Evolutionary conservation across 1,140 invertebrate genomes (phyloP).

Genomic region (Drosophila ambigua): DNA sequence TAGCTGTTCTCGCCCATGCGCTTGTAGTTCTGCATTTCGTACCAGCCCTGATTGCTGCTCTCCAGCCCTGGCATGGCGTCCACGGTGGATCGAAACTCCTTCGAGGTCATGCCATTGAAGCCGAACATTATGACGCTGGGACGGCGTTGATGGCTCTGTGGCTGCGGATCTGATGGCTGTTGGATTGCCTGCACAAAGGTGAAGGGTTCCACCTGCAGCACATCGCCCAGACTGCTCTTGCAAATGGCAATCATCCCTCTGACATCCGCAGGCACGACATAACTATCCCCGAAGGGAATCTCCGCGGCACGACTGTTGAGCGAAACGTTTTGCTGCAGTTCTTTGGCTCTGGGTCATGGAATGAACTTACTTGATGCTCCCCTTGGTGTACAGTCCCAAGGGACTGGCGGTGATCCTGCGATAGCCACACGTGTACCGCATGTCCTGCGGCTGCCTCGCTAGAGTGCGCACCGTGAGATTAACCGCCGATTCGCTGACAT

Average conservation of each 20-base stretch:
- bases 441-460: not conserved
- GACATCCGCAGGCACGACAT: slow-evolving; percentile 25
- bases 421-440: not conserved
- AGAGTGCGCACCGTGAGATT: not conserved
- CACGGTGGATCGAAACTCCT: not conserved
- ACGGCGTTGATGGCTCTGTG: slow-evolving; percentile 3
- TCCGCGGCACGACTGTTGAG: not conserved
- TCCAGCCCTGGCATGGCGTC: not conserved
- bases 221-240: not conserved
- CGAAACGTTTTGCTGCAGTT: not conserved
- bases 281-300: slow-evolving; percentile 8
- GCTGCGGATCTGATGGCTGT: slow-evolving; percentile 12
- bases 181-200: slow-evolving; percentile 30
- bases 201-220: slow-evolving; percentile 52
- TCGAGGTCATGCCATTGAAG: slow-evolving; percentile 37
- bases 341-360: not conserved
- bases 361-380: not conserved
- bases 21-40: slow-evolving; percentile 54
- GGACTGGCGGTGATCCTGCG: not conserved
- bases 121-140: slow-evolving; percentile 42
- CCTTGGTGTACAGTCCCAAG: not conserved
- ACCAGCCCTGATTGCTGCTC: slow-evolving; percentile 22
- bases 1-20: slow-evolving; percentile 90
- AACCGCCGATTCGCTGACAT: not conserved
- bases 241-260: slow-evolving; percentile 39